phyloP scores from a whole-genome alignment of 2,113 vertebrate species.

The Willisornis vidua region DNA sequence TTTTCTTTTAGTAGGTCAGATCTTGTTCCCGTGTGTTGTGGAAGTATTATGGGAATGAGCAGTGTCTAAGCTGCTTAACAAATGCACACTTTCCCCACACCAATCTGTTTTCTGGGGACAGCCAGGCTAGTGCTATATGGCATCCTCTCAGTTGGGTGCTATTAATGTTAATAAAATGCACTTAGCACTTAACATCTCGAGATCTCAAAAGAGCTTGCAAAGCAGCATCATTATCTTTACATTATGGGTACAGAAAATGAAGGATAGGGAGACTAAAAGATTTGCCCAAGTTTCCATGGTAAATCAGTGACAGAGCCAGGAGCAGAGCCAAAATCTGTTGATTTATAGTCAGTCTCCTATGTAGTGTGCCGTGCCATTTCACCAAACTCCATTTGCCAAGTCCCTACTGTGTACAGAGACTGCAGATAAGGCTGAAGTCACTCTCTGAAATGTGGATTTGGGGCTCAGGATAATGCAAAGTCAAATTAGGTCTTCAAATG shows the following conservation, averaged over 20 bases:
- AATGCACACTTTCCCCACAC: slow-evolving; percentile 52
- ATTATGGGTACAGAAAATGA: slow-evolving; percentile 39
- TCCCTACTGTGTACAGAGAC: slow-evolving; percentile 26
- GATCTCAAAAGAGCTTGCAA: slow-evolving; percentile 63
- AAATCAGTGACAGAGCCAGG: slow-evolving; percentile 60
- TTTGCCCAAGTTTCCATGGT: slow-evolving; percentile 66
- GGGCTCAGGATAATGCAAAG: neutral
- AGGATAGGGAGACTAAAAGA: slow-evolving; percentile 49
- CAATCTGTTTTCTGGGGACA: slow-evolving; percentile 64
- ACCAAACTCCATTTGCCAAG: slow-evolving; percentile 64
- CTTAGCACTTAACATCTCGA: slow-evolving; percentile 59
- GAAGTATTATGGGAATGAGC: slow-evolving; percentile 50
- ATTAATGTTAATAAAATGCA: slow-evolving; percentile 69
- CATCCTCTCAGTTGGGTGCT: slow-evolving; percentile 54
- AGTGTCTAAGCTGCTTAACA: slow-evolving; percentile 56
- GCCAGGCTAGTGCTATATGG: slow-evolving; percentile 9
- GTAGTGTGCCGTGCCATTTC: slow-evolving; percentile 35
- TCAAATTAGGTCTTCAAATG: slow-evolving; percentile 12
- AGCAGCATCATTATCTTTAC: slow-evolving; percentile 67
- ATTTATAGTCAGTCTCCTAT: slow-evolving; percentile 53
- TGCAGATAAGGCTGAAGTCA: neutral
- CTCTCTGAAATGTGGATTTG: neutral
- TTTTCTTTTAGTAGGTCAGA: slow-evolving; percentile 49
- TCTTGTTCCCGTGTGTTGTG: neutral
- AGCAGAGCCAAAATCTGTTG: slow-evolving; percentile 61